Conservation (phyloP, 2,888 invertebrate genomes). For the Pseudococcus viburni region DNA sequence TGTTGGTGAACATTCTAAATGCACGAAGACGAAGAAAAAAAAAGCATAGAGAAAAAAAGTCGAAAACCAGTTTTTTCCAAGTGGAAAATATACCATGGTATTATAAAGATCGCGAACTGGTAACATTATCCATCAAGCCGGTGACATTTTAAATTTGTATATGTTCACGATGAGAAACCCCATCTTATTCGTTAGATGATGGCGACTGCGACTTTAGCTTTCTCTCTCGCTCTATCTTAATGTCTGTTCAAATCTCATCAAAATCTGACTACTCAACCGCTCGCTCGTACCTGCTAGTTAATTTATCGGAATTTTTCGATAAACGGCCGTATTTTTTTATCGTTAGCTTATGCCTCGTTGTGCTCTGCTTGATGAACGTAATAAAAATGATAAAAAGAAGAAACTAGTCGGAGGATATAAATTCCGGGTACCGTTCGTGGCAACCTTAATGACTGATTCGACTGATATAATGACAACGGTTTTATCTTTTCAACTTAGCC, state of each 20-base stretch:
- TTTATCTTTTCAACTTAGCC: slow-evolving; percentile 40
- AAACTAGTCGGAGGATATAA: slow-evolving; percentile 51
- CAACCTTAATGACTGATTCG: slow-evolving; percentile 64
- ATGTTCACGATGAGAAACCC: slow-evolving; percentile 44
- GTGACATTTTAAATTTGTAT: slow-evolving; percentile 66
- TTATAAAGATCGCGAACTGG: slow-evolving; percentile 62
- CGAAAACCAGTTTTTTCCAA: slow-evolving; percentile 58
- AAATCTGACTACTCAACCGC: slow-evolving; percentile 52
- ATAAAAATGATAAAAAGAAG: slow-evolving; percentile 52
- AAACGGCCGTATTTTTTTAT: slow-evolving; percentile 51
- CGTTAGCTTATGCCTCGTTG: not conserved
- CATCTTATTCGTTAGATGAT: slow-evolving; percentile 41
- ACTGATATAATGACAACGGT: slow-evolving; percentile 62
- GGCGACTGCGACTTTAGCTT: slow-evolving; percentile 57
- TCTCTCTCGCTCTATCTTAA: slow-evolving; percentile 47
- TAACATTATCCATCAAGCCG: slow-evolving; percentile 63
- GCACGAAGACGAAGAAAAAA: not conserved
- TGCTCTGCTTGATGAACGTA: slow-evolving; percentile 56
- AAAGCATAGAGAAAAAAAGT: not conserved
- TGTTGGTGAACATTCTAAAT: slow-evolving; percentile 23
- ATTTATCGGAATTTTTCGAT: slow-evolving; percentile 46
- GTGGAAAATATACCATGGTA: slow-evolving; percentile 50
- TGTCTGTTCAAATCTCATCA: slow-evolving; percentile 59
- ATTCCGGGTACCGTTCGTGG: slow-evolving; percentile 61
- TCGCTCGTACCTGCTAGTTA: slow-evolving; percentile 24